Percentiles rank a stretch among this genome's conserved stretches.
Conservation (phyloP, 2,888 invertebrate species). For the Kryphioiulus occultus region DNA sequence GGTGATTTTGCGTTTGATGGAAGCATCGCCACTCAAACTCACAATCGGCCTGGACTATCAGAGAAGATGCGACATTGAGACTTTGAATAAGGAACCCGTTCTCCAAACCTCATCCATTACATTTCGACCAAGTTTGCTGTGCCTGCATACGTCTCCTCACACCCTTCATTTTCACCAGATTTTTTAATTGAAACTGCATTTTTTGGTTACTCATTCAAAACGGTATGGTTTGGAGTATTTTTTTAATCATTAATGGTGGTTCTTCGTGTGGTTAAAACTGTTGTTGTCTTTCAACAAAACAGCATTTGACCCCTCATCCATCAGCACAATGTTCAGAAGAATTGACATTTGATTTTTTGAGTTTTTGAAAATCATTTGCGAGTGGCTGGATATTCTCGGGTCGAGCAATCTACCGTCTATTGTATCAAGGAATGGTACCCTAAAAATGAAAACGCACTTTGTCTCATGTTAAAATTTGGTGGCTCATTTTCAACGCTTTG, state of each 20-base stretch:
- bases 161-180: neutral
- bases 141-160: neutral
- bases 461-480: neutral
- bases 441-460: neutral
- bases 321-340: neutral
- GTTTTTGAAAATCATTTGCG: neutral
- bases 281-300: neutral
- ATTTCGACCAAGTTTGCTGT: neutral
- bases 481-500: too few species aligned
- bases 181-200: conserved; percentile 13
- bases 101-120: neutral
- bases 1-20: neutral
- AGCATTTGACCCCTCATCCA: neutral
- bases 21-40: neutral
- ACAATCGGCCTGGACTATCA: neutral
- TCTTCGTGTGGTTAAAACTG: neutral
- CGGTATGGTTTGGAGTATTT: neutral
- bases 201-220: neutral
- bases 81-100: neutral
- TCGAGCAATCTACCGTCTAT: neutral
- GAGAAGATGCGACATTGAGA: neutral
- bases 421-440: neutral
- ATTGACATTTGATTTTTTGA: neutral
- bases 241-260: neutral
- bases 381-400: neutral